Conservation (phyloP, 1,140 invertebrate species). For the Diuraphis noxia region DNA sequence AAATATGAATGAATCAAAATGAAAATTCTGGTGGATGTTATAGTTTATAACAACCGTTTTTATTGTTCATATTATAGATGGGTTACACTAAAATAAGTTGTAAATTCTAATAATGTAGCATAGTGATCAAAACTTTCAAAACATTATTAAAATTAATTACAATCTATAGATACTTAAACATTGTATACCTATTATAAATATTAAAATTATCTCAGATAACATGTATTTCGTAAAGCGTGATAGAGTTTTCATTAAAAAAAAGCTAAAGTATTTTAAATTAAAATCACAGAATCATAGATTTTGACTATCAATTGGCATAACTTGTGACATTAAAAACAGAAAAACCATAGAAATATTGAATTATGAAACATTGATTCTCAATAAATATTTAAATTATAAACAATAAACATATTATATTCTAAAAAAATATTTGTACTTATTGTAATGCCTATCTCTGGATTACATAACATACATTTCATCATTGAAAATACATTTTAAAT, state of each 20-base stretch:
- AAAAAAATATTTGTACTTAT: background rate
- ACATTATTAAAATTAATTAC: conserved; percentile 28
- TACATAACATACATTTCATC: background rate
- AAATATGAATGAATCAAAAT: background rate
- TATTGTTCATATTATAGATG: background rate
- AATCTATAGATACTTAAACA: background rate
- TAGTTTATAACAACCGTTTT: background rate
- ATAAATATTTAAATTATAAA: background rate
- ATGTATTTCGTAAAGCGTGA: background rate
- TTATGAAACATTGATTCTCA: background rate
- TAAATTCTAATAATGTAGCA: background rate
- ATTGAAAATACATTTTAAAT: background rate
- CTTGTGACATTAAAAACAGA: background rate
- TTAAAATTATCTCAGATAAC: background rate
- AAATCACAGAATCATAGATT: background rate
- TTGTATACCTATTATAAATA: background rate
- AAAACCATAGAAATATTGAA: background rate
- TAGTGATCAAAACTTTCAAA: background rate
- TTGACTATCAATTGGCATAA: background rate
- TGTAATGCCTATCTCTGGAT: background rate
- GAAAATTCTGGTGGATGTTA: background rate
- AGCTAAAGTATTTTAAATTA: background rate
- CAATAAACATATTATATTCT: background rate
- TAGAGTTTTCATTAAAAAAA: background rate
- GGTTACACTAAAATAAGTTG: background rate